These are phyloP conservation scores for Manis crassicaudata DNA, from an alignment of 2,797 vertebrate species.

Conservation along the genomic window DNA sequence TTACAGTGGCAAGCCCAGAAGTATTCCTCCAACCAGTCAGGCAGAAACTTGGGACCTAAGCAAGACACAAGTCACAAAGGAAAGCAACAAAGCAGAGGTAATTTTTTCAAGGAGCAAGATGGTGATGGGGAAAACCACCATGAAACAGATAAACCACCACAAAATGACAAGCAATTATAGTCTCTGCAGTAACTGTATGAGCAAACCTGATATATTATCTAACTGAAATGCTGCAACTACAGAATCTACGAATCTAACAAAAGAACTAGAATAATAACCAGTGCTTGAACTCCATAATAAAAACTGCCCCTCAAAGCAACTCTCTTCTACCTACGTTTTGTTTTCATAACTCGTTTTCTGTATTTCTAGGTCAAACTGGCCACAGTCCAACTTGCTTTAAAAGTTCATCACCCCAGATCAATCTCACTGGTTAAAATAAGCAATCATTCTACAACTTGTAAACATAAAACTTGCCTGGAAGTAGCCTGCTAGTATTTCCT, in stretches of 20 bases:
- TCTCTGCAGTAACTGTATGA: neutral
- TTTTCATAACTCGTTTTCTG: conserved; percentile 71
- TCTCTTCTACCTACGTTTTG: conserved; percentile 48
- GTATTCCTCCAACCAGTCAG: conserved; percentile 76
- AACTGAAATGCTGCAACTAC: conserved; percentile 69
- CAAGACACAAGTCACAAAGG: conserved; percentile 21
- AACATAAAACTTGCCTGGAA: conserved; percentile 71
- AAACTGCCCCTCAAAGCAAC: neutral
- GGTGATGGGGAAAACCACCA: neutral
- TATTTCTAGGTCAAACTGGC: conserved; percentile 59
- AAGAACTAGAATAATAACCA: conserved; percentile 73
- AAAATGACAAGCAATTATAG: neutral
- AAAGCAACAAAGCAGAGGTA: neutral
- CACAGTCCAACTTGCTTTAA: conserved; percentile 63
- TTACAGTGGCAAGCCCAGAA: conserved; percentile 65
- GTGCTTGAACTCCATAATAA: conserved; percentile 65
- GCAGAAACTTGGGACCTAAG: conserved; percentile 72
- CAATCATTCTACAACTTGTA: conserved; percentile 63
- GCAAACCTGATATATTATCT: conserved; percentile 46
- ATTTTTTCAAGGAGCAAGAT: neutral
- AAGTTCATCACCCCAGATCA: conserved; percentile 50
- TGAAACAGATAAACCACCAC: neutral
- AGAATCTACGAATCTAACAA: conserved; percentile 69
- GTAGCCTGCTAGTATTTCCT: conserved; percentile 31
- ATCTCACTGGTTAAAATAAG: conserved; percentile 62